Evolutionary conservation across 2,113 vertebrate genomes (phyloP), one percentile per base, ranked within the genome.

Genomic region (Craseonycteris thonglongyai): DNA sequence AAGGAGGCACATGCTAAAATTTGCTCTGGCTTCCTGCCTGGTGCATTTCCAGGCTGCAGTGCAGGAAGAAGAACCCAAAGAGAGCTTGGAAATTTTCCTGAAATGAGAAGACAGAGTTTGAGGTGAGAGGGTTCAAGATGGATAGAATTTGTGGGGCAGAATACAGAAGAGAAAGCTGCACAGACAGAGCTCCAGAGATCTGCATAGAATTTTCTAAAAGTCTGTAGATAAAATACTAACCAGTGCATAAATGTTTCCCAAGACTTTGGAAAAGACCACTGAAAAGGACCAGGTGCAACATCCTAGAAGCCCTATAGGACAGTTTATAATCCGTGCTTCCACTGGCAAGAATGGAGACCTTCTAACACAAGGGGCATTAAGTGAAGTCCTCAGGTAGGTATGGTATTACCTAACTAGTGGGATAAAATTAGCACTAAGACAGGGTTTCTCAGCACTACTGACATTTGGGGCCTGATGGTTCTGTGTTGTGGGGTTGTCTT

Each of bases 191-290:
- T 74, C 65, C 61, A 51, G 61, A 61, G n/a, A 22, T 54, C 5
- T 35, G 24, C 12, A 28, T 7, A 2, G 14, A 18, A 28, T 5
- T 51, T 7, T 22, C 15, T 22, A 47, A 0, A 1, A 59, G 35
- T 51, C 33, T 71, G 35, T 19, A 35, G 49, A 69, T 42, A 58
- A 56, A 56, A 59, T 56, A n/a, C 40, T 54, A 26, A 59, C 7
- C 40, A 69, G 35, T 33, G 7, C 75, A 12, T 22, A 15, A 54
- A 16, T 65, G 47, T 40, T 83, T 78, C 33, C 61, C 56, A 56
- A 47, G 9, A 22, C 69, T 35, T 11, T 54, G 69, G 66, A 45
- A 83, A 78, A 58, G 40, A 51, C 51, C 30, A 24, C 18, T 45
- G 81, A 35, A 40, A 65, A 80, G 49, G 28, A 49, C n/a, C 18